Evolutionary conservation across 2,888 invertebrate species (phyloP), one percentile per base, ranked within the genome.

Genomic region (Eupithecia abbreviata): DNA sequence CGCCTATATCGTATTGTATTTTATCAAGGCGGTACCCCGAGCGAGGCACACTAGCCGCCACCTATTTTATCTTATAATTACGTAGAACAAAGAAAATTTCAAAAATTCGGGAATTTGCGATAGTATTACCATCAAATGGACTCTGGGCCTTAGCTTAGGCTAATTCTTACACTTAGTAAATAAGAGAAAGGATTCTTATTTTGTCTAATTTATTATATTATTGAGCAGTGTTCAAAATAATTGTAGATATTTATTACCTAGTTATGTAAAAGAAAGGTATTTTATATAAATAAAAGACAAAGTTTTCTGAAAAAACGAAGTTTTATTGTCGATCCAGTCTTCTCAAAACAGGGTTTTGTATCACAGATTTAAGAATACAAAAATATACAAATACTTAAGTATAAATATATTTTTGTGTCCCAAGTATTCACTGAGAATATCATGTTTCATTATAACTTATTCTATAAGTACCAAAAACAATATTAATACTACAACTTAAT

Each of bases 301-400:
- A 67, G 58, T 66, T 74, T 77, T 51, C 2, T 6, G 49, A 77
- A 82, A 78, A 80, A 71, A 41, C 43, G 66, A 5, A 73, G 72
- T 80, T 82, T 81, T 84, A 86, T 85, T 82, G 71, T 77, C 72
- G 71, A 81, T 75, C 85, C 86, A 86, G 85, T 85, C 85, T 67
- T 13, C n/a, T 42, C 66, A 76, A 73, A 71, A 66, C 51, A 51
- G 43, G 62, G 62, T 68, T 43, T 45, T 68, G 30, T 78, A 74
- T 77, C 74, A 74, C 74, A 77, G 74, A 42, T 75, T 47, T 18
- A 69, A 49, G 41, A 58, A 75, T 67, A 75, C 65, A 71, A 67
- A 45, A 67, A 75, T n/a, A 68, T 43, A 12, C 10, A 67, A 10
- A n/a, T 12, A 66, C n/a, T 41, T 9, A 6, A 15, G 66, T 42